Evolutionary conservation across 2,797 vertebrate genomes (phyloP).

Genomic region (Centropyge bicolor): DNA sequence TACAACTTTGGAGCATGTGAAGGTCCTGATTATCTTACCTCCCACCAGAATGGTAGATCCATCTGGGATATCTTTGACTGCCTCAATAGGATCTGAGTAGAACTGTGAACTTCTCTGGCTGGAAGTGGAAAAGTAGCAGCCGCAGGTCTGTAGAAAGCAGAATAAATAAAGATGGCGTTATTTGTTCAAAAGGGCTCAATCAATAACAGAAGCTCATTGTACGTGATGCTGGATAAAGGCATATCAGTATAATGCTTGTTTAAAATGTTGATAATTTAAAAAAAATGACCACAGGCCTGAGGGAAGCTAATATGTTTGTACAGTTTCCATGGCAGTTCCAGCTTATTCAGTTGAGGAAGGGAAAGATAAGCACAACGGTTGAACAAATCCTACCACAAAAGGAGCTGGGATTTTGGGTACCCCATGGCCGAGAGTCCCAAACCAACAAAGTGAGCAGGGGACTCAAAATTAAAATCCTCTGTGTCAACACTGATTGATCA

Average conservation of each 20-base stretch:
- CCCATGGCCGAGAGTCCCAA: conserved; percentile 16
- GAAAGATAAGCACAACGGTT: conserved; percentile 46
- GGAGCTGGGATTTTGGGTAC: conserved; percentile 27
- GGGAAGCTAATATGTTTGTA: conserved; percentile 20
- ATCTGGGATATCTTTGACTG: conserved; percentile 93
- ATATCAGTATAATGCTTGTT: neutral
- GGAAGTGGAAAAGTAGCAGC: conserved; percentile 91
- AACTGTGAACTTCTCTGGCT: conserved; percentile 84
- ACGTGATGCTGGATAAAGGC: neutral
- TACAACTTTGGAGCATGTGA: neutral
- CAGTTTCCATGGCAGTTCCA: conserved; percentile 27
- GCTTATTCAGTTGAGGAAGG: conserved; percentile 39
- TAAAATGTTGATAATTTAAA: neutral
- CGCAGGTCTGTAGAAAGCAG: conserved; percentile 80
- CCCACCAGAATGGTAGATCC: conserved; percentile 94
- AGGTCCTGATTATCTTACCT: conserved; percentile 83
- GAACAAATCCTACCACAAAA: conserved; percentile 61
- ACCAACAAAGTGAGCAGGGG: conserved; percentile 5
- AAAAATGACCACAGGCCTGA: neutral
- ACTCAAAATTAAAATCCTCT: conserved; percentile 33
- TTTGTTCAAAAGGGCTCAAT: neutral
- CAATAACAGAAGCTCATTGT: neutral
- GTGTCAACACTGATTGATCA: neutral
- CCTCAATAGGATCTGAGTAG: conserved; percentile 90
- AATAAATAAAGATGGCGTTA: neutral